A percentile compares a stretch with the other conserved stretches of the same genome.
Evolutionary conservation across 2,888 invertebrate species (phyloP).

Genomic region (Synergus gifuensis): DNA sequence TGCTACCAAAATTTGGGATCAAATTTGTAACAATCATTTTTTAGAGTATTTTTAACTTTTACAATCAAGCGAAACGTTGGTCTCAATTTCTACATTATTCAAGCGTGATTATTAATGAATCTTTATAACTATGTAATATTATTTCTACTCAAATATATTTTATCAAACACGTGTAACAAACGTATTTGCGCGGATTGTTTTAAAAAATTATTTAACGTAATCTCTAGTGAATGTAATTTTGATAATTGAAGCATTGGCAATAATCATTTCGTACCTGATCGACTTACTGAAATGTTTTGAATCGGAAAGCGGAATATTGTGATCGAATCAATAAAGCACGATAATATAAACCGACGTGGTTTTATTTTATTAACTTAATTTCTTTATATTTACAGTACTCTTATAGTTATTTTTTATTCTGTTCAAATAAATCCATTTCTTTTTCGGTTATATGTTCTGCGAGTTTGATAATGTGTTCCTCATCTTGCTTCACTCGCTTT

Average conservation of each 20-base stretch:
- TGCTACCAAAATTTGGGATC: background rate
- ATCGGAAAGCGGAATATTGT: slow-evolving; percentile 24
- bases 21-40: background rate
- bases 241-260: background rate
- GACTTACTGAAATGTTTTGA: background rate
- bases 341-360: background rate
- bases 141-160: background rate
- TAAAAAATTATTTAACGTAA: background rate
- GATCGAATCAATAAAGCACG: slow-evolving; percentile 27
- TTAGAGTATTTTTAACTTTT: slow-evolving; percentile 7
- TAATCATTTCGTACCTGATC: slow-evolving; percentile 1
- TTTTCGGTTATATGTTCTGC: background rate
- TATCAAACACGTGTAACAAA: slow-evolving; percentile 17
- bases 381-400: background rate
- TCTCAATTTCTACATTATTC: background rate
- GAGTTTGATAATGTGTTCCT: slow-evolving; percentile 3
- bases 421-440: background rate
- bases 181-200: background rate
- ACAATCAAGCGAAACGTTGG: background rate
- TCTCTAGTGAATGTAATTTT: background rate
- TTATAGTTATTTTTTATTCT: background rate
- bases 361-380: background rate
- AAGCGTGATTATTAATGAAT: slow-evolving; percentile 25
- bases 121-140: background rate
- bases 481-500: background rate